Evolutionary conservation across 2,888 invertebrate genomes (phyloP), one percentile per base, ranked within the genome.

Genomic region (Prenolepis imparis): DNA sequence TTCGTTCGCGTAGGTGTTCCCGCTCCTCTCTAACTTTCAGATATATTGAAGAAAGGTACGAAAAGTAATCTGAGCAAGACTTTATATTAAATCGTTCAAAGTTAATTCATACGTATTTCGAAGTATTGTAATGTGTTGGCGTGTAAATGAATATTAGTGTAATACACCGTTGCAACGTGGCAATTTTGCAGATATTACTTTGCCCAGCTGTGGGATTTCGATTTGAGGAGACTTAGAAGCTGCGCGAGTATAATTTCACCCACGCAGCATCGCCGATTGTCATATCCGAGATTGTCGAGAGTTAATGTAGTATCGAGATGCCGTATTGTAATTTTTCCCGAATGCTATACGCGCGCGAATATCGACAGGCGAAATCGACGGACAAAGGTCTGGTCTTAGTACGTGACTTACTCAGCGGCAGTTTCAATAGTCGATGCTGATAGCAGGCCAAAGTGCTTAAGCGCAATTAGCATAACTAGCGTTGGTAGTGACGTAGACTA

Each of bases 391-490:
- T 73, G 68, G 85, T 63, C 86, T 85, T 78, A 83, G 83, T 89
- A 89, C 89, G 78, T 83, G 82, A 87, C 85, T 89, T 89, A 89
- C 84, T 89, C 87, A 41, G 61, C 66, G 32, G 84, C 70, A 48
- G 28, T 59, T 78, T 70, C 87, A 55, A 70, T 75, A 73, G 80
- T 55, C 81, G 84, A 72, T 66, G 85, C 84, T 87, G 84, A 92
- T 88, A 90, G 91, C 89, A 85, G 90, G 84, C 89, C 90, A 88
- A 92, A 92, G 91, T 92, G 91, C 93, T 92, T 92, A 92, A 91
- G 92, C 89, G 92, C 93, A 93, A 93, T 93, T 93, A 93, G 92
- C 92, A 93, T 93, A 92, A 93, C 91, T 91, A 93, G 92, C 93
- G 91, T 92, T 91, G 89, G 88, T 90, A 93, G 92, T 93, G 93